phyloP scores from a whole-genome alignment of 1,140 invertebrate genomes.

The Drosophila novamexicana region DNA sequence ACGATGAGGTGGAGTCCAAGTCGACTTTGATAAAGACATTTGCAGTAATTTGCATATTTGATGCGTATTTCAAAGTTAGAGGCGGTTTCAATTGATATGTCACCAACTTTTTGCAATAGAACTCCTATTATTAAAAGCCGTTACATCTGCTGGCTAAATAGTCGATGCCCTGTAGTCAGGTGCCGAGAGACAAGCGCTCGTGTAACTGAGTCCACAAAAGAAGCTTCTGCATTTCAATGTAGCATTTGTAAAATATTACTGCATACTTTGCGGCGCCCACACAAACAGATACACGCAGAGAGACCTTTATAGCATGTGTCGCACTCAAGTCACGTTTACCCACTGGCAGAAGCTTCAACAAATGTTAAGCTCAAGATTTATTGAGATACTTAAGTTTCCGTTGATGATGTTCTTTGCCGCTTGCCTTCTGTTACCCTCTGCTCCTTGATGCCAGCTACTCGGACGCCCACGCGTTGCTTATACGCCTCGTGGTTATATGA shows the following conservation, averaged over 20 bases:
- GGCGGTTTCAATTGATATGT: conserved; percentile 38
- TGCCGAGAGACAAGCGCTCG: conserved; percentile 24
- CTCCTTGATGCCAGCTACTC: conserved; percentile 18
- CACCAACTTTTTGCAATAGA: conserved; percentile 13
- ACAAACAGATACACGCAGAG: conserved; percentile 23
- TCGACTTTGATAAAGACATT: conserved; percentile 62
- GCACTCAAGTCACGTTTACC: conserved; percentile 73
- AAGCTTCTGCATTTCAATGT: conserved; percentile 66
- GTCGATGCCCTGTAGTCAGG: conserved; percentile 26
- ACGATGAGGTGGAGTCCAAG: conserved; percentile 26
- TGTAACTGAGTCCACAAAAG: conserved; percentile 53
- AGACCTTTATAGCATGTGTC: conserved; percentile 58
- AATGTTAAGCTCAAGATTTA: conserved; percentile 81
- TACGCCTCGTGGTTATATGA: conserved; percentile 14
- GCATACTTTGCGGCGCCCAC: conserved; percentile 43
- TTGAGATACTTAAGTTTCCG: conserved; percentile 78
- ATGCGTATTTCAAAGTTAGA: conserved; percentile 26
- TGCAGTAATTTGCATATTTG: conserved; percentile 57
- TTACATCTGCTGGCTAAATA: conserved; percentile 28
- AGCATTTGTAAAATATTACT: conserved; percentile 70
- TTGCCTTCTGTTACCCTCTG: not conserved
- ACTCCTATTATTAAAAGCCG: conserved; percentile 41
- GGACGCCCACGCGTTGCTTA: conserved; percentile 24
- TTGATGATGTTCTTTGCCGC: conserved; percentile 60
- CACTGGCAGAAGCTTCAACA: conserved; percentile 70